Base-by-base conservation (phyloP, 2,888 invertebrate genomes). In the Eudemis profundana region DNA sequence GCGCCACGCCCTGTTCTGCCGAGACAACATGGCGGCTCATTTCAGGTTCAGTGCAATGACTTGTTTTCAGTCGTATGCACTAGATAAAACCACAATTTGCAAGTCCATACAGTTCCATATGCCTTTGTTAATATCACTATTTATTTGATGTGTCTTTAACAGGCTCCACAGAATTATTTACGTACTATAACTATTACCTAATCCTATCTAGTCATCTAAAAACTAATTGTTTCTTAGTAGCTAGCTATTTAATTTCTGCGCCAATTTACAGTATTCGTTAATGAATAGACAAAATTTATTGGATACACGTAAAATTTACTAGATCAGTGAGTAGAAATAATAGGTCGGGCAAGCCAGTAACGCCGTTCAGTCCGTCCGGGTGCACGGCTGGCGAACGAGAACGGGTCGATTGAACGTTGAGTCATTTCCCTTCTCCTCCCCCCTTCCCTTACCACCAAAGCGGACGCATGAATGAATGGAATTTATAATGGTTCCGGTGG, bases 11-110 rank as follows among this genome's bases (percentile, higher is more conserved):
- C 78, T 83, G 80, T 53, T 72, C 74, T 77, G 74, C 74, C 66
- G 70, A 78, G 72, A 82, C 82, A 89, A 90, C 83, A 90, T 90
- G 90, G 90, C 89, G 86, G 75, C 78, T 78, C 77, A 81, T 79
- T 59, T 53, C 53, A 21, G 47, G 57, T 50, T 40, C 36, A 62
- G 46, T 67, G 70, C 38, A 57, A 49, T 17, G 21, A 47, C 61
- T 74, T 70, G 74, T 74, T 70, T 63, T 68, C 61, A 70, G 71
- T 67, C 63, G 60, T 61, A 61, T 72, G 71, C 74, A 71, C 80
- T 77, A 81, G 69, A 57, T 57, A 70, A 49, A 74, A 69, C 82
- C 82, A 81, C 77, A 77, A 76, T 72, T 71, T 68, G 67, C 73
- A 72, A 73, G 63, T 62, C 68, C 69, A 61, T 71, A 75, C 67